These are phyloP conservation scores for Cranoglanis bouderius DNA, from an alignment of 2,113 vertebrate genomes.

Conservation along the genomic window DNA sequence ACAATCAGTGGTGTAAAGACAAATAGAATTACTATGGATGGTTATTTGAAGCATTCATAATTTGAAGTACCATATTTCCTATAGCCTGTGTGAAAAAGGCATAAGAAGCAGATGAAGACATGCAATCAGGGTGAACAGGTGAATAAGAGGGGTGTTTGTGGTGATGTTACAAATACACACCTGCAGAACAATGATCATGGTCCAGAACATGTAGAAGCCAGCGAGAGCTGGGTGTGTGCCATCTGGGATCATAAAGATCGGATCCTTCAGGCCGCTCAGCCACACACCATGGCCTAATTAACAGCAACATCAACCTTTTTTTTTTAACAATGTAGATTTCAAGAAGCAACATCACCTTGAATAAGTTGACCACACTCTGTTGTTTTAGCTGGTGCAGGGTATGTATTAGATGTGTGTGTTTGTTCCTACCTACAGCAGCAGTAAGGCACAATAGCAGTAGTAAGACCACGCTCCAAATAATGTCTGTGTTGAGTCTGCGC, in stretches of 20 bases:
- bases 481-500: conserved; percentile 82
- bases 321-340: neutral
- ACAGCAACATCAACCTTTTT: conserved; percentile 40
- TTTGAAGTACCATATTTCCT: neutral
- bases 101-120: no score
- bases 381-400: neutral
- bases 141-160: neutral
- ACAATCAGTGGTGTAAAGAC: neutral
- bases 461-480: conserved; percentile 90
- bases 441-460: conserved; percentile 86
- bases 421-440: conserved; percentile 79
- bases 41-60: neutral
- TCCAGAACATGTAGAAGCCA: conserved; percentile 94
- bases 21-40: neutral
- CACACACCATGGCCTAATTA: conserved; percentile 87
- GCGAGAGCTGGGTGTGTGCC: conserved; percentile 71
- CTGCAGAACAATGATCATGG: conserved; percentile 96
- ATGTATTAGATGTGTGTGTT: neutral
- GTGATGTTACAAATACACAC: conserved; percentile 67
- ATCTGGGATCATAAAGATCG: conserved; percentile 75
- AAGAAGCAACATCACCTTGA: neutral
- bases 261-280: conserved; percentile 72
- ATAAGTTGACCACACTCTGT: neutral
- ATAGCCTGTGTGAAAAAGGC: neutral
- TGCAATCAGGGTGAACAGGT: neutral